Percentiles rank a stretch among this genome's conserved stretches.
phyloP scores from a whole-genome alignment of 2,888 invertebrate genomes.

The Bruchidius siliquastri region DNA sequence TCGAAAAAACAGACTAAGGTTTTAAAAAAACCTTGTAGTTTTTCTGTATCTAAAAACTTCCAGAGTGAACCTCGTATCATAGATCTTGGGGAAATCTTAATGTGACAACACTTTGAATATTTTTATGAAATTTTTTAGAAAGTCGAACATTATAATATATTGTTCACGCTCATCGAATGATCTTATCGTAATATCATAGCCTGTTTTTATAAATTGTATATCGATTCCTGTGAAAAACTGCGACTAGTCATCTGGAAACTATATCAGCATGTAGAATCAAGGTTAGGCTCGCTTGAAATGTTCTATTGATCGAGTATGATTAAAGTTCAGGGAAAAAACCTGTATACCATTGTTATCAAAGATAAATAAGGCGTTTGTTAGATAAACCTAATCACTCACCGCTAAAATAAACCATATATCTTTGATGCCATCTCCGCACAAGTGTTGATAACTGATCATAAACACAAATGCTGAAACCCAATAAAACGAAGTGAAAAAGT shows the following conservation, averaged over 20 bases:
- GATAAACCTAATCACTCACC: background rate
- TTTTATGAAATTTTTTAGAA: no score
- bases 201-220: no score
- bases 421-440: background rate
- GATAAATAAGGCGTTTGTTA: background rate
- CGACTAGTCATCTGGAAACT: background rate
- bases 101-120: no score
- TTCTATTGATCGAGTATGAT: background rate
- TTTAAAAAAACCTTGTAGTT: no score
- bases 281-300: background rate
- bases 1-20: no score
- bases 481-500: background rate
- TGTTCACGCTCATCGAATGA: no score
- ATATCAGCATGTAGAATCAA: background rate
- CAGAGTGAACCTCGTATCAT: no score
- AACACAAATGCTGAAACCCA: background rate
- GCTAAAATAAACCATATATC: background rate
- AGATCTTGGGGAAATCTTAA: no score
- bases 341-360: background rate
- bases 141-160: no score
- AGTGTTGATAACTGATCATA: background rate
- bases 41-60: no score
- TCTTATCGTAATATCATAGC: no score
- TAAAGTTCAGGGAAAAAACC: background rate
- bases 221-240: background rate